Evolutionary conservation across 2,113 vertebrate genomes (phyloP).

Genomic region (Diadophis punctatus): DNA sequence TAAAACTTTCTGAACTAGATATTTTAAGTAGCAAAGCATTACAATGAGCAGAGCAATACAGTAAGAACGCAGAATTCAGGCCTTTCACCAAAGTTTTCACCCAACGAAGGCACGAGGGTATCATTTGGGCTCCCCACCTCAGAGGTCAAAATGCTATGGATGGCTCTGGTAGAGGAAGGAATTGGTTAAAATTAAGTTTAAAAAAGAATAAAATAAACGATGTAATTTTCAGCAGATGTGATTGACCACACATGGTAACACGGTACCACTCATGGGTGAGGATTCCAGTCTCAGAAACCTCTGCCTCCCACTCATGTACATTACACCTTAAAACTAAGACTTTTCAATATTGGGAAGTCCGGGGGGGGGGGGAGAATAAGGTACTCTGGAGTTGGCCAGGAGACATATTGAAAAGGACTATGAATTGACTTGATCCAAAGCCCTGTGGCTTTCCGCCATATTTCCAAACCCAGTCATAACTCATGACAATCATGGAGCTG

Average conservation of each 20-base stretch:
- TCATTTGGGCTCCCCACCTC: background rate
- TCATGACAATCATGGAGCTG: background rate
- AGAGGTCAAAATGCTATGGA: background rate
- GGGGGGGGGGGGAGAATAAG: too few species aligned
- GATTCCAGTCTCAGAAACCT: background rate
- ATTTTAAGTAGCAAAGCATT: background rate
- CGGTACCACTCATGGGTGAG: background rate
- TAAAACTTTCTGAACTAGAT: background rate
- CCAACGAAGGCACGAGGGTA: background rate
- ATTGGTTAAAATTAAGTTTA: conserved; percentile 59
- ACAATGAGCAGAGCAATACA: background rate
- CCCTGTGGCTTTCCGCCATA: background rate
- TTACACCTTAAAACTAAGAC: background rate
- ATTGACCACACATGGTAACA: conserved; percentile 52
- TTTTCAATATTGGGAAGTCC: background rate
- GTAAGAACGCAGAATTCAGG: background rate
- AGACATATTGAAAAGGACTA: background rate
- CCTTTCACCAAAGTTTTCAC: background rate
- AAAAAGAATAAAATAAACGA: conserved; percentile 51
- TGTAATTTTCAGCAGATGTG: conserved; percentile 59
- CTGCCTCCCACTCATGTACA: background rate
- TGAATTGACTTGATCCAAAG: background rate
- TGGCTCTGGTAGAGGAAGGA: conserved; percentile 39
- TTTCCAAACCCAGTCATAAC: background rate
- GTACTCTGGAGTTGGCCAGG: background rate